Base-by-base conservation (phyloP, 2,888 invertebrate species). In the Unio pictorum region DNA sequence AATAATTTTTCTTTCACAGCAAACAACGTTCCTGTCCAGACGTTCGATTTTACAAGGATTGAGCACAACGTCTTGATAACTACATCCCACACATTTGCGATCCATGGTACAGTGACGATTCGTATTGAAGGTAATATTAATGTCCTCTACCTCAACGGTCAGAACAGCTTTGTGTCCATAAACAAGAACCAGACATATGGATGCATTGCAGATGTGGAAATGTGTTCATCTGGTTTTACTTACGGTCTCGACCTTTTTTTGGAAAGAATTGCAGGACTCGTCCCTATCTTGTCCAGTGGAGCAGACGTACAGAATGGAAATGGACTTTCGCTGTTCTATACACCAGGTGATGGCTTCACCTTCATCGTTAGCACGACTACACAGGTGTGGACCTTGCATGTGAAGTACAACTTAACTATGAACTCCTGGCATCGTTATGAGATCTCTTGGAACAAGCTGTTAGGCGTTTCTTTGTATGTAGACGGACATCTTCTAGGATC, bases 351-450 rank as follows among this genome's bases (percentile, higher is more conserved):
- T 6, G 64, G 68, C 18, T 63, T 84, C 11, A 69, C 72, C 26
- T 84, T 76, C 61, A 69, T 76, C 26, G 82, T 84, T 3, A 75
- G 72, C 23, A 81, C 82, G n/a, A 68, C 67, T 3, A 79, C 79
- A 17, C 57, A 69, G 28, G 68, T 34, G 28, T 84, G 84, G 84
- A 67, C 63, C 3, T 23, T 84, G 7, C 55, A 54, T 18, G 73
- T 75, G 5, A 57, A 65, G 0, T 75, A 80, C 61, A 64, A 28
- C 0, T 72, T 82, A 20, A 72, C 72, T 0, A 20, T 78, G 20
- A 68, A 80, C 28, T 56, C 66, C 0, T 84, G 84, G 84, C 78
- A 84, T 58, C 74, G 77, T 56, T 70, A 82, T 23, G 80, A 81
- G 61, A 67, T 84, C 11, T 80, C 84, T 7, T 84, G 82, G 82